Conservation (phyloP, 2,888 invertebrate species). For the Thecophora atra region DNA sequence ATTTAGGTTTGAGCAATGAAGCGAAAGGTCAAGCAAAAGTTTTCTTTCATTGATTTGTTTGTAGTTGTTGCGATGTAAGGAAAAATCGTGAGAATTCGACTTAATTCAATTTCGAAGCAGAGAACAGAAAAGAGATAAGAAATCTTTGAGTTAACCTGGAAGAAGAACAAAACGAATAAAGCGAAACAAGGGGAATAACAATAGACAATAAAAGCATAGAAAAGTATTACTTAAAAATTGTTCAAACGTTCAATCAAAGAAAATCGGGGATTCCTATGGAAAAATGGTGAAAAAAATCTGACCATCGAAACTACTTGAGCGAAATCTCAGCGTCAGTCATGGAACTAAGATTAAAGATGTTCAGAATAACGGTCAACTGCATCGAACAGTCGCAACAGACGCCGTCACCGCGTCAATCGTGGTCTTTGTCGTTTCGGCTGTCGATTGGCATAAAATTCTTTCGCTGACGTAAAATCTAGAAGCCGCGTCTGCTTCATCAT, state of each 20-base stretch:
- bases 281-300: neutral
- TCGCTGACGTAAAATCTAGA: neutral
- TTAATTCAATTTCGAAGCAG: neutral
- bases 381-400: neutral
- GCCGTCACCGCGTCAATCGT: neutral
- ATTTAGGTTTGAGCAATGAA: neutral
- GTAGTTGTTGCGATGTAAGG: neutral
- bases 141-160: conserved; percentile 2
- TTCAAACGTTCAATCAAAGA: neutral
- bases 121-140: neutral
- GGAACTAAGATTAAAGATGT: too few species aligned
- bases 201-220: neutral
- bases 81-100: conserved; percentile 12
- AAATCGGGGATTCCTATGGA: neutral
- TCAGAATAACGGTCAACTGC: neutral
- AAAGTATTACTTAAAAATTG: neutral
- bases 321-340: neutral
- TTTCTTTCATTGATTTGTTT: neutral
- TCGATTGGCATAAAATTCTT: neutral
- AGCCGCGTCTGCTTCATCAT: neutral
- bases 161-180: too few species aligned
- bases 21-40: conserved; percentile 9
- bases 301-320: too few species aligned
- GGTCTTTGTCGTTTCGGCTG: neutral
- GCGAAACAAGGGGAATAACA: neutral